phyloP scores from a whole-genome alignment of 1,140 invertebrate species.

The Rhyzopertha dominica region DNA sequence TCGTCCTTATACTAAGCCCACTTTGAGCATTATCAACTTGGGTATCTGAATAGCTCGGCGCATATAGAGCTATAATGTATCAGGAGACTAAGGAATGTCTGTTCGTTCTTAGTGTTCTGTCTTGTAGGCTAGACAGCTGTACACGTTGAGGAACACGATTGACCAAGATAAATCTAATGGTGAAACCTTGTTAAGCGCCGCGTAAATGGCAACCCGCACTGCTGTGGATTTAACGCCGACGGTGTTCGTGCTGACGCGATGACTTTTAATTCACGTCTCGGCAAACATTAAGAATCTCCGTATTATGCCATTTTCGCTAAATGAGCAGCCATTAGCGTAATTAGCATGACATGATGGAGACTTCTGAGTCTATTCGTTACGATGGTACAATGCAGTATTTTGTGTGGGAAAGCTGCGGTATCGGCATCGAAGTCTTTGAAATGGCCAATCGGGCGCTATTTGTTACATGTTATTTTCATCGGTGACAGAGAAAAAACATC shows the following conservation, averaged over 20 bases:
- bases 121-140: constrained; percentile 38
- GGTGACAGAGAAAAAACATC: too few relatives aligned
- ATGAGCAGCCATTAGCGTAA: too few relatives aligned
- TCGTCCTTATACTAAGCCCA: constrained; percentile 27
- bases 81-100: constrained; percentile 35
- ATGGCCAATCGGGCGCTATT: too few relatives aligned
- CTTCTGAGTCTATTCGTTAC: too few relatives aligned
- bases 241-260: constrained; percentile 19
- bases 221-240: constrained; percentile 33
- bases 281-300: too few relatives aligned
- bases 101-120: constrained; percentile 30
- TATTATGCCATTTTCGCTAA: too few relatives aligned
- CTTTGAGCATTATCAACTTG: constrained; percentile 31
- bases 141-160: constrained; percentile 40
- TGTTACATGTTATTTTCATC: too few relatives aligned
- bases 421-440: too few relatives aligned
- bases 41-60: constrained; percentile 29
- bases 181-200: constrained; percentile 40
- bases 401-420: too few relatives aligned
- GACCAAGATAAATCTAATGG: constrained; percentile 43
- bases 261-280: too few relatives aligned
- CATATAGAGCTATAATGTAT: constrained; percentile 37
- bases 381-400: too few relatives aligned
- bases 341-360: too few relatives aligned
- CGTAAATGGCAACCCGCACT: constrained; percentile 38